phyloP scores from a whole-genome alignment of 2,113 vertebrate genomes.

The Ardeotis arabs region DNA sequence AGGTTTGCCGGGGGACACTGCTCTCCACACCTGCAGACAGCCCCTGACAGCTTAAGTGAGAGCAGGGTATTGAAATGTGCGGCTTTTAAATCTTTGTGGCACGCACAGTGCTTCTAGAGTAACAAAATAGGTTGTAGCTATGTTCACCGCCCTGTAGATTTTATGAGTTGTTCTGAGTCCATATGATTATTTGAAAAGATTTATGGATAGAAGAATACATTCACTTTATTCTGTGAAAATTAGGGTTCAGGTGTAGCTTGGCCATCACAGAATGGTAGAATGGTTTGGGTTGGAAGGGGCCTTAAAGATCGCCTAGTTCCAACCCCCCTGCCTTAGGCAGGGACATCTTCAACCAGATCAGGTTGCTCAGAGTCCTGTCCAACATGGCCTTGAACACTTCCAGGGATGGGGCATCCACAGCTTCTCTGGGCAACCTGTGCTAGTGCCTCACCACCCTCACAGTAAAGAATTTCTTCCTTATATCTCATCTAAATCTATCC shows the following conservation, averaged over 20 bases:
- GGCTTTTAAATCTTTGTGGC: rapidly evolving
- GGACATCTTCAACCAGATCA: not conserved
- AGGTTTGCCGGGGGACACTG: not conserved
- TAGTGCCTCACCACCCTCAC: not conserved
- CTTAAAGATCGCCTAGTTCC: not conserved
- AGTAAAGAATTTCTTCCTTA: not conserved
- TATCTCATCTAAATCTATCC: not conserved
- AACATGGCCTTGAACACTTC: not conserved
- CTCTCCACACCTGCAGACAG: not conserved
- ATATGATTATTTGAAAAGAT: not conserved
- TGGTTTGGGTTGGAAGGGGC: not conserved
- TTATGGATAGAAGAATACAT: not conserved
- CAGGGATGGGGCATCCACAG: rapidly evolving
- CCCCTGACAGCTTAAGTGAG: not conserved
- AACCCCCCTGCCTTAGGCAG: not conserved
- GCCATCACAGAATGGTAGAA: not conserved
- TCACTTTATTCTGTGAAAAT: not conserved
- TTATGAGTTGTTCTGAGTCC: not conserved
- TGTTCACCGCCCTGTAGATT: not conserved
- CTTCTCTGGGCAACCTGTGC: not conserved
- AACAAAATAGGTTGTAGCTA: not conserved
- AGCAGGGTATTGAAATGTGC: not conserved
- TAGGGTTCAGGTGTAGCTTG: not conserved
- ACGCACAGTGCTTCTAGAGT: not conserved
- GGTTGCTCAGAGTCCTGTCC: not conserved